Conservation (phyloP, 2,888 invertebrate species). For the Aspidiotus destructor region DNA sequence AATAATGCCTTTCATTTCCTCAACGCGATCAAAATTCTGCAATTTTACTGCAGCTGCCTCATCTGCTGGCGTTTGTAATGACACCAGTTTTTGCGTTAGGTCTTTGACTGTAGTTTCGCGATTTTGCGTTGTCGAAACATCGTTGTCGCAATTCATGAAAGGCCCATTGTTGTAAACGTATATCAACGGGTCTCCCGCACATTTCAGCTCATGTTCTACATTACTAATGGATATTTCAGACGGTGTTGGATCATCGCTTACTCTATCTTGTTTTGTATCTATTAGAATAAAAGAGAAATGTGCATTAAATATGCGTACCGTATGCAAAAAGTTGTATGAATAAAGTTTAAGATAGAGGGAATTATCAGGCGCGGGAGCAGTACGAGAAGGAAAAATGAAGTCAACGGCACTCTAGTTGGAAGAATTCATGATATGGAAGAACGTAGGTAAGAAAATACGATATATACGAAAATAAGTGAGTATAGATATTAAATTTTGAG, state of each 20-base stretch:
- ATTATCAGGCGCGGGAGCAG: too few relatives aligned
- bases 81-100: conserved; percentile 69
- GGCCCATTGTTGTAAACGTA: background rate
- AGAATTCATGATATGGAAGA: too few relatives aligned
- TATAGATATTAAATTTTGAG: conserved; percentile 2
- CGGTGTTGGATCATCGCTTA: background rate
- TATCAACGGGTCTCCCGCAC: conserved; percentile 10
- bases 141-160: conserved; percentile 29
- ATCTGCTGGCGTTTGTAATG: conserved; percentile 45
- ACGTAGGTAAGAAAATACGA: too few relatives aligned
- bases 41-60: conserved; percentile 44
- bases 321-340: background rate
- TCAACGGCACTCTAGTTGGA: too few relatives aligned
- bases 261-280: conserved; percentile 7
- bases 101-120: conserved; percentile 81
- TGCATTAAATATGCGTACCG: background rate
- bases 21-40: conserved; percentile 49
- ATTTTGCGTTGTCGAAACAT: conserved; percentile 33
- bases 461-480: background rate
- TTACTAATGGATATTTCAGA: conserved; percentile 21
- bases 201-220: conserved; percentile 20
- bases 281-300: background rate
- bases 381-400: too few relatives aligned
- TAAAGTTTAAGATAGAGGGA: too few relatives aligned
- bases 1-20: conserved; percentile 80